Evolutionary conservation across 2,113 vertebrate genomes (phyloP).

Genomic region (Sitta europaea): DNA sequence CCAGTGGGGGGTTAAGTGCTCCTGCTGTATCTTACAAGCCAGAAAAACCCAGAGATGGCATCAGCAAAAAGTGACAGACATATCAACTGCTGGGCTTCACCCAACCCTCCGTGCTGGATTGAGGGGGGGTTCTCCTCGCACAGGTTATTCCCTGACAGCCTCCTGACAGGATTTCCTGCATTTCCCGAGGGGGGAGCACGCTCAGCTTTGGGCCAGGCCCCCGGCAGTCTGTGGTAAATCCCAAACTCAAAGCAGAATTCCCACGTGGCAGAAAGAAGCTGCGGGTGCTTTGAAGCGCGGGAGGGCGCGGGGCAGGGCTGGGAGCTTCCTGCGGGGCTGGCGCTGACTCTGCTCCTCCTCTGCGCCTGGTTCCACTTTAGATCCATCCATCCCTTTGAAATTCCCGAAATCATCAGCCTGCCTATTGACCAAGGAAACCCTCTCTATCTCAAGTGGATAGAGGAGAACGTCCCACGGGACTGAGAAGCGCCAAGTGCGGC

Average conservation of each 20-base stretch:
- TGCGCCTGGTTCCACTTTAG: conserved; percentile 61
- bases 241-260: not conserved
- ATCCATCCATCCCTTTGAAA: conserved; percentile 84
- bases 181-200: not conserved
- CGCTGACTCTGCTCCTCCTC: not conserved
- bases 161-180: not conserved
- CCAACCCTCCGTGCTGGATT: accelerated
- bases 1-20: not conserved
- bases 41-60: not conserved
- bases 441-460: conserved; percentile 81
- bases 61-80: not conserved
- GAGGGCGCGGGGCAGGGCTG: not conserved
- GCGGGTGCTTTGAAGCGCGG: not conserved
- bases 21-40: not conserved
- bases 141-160: not conserved
- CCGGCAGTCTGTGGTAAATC: not conserved
- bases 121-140: not conserved
- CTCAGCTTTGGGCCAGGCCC: not conserved
- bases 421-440: conserved; percentile 79
- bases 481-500: accelerated
- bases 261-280: not conserved
- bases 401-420: conserved; percentile 85
- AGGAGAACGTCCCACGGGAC: conserved; percentile 71
- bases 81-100: not conserved
- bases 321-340: not conserved